Percentiles rank a stretch among this genome's conserved stretches.
Evolutionary conservation across 1,140 invertebrate species (phyloP).

Genomic region (Drosophila baimaii): DNA sequence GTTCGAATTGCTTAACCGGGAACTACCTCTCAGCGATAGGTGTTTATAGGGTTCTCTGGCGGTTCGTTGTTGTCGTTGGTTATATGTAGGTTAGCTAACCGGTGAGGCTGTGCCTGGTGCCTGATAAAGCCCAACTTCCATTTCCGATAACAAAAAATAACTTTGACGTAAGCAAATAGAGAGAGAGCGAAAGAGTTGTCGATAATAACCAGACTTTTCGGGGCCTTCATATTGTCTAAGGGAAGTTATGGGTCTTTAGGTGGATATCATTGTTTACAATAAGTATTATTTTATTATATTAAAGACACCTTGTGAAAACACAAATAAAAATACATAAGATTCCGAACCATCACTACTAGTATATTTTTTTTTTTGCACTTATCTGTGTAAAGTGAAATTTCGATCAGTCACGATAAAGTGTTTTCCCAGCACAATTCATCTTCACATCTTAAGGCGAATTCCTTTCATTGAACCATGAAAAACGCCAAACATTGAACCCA

Average conservation of each 20-base stretch:
- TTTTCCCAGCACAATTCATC: slow-evolving; percentile 34
- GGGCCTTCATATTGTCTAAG: slow-evolving; percentile 35
- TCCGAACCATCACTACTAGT: not conserved
- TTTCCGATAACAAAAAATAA: slow-evolving; percentile 15
- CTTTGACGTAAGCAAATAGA: slow-evolving; percentile 20
- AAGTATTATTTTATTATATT: not conserved
- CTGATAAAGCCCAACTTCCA: slow-evolving; percentile 32
- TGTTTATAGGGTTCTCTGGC: slow-evolving; percentile 8
- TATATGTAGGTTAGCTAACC: slow-evolving; percentile 30
- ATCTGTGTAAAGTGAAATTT: slow-evolving; percentile 30
- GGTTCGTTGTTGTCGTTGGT: not conserved
- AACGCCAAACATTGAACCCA: slow-evolving; percentile 23
- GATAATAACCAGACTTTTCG: slow-evolving; percentile 21
- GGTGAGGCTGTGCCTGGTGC: slow-evolving; percentile 25
- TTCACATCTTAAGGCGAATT: slow-evolving; percentile 52
- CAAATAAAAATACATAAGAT: not conserved
- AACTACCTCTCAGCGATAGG: slow-evolving; percentile 31
- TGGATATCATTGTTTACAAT: no score
- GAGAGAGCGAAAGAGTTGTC: not conserved
- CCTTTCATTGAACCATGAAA: slow-evolving; percentile 46
- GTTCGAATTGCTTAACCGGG: slow-evolving; percentile 38
- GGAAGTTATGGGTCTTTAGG: slow-evolving; percentile 19
- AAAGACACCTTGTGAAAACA: not conserved
- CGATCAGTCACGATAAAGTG: slow-evolving; percentile 32
- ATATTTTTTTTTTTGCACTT: not conserved